A percentile compares a stretch with the other conserved stretches of the same genome.
Evolutionary conservation across 2,113 vertebrate genomes (phyloP).

Genomic region (Microtus oregoni): DNA sequence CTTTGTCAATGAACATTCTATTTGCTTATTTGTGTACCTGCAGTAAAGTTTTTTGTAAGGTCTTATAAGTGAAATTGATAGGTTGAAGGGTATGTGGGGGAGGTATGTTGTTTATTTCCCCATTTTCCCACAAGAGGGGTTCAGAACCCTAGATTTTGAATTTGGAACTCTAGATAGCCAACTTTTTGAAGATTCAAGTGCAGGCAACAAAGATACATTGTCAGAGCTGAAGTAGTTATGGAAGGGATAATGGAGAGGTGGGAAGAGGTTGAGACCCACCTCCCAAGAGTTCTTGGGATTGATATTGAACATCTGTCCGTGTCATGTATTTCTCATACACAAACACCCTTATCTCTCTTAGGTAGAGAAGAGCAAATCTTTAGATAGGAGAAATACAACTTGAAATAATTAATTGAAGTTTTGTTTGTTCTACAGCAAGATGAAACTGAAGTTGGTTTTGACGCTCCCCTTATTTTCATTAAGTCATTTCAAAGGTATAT

Average conservation of each 20-base stretch:
- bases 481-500: slow-evolving; percentile 17
- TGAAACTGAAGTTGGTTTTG: slow-evolving; percentile 31
- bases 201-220: background rate
- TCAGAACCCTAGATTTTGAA: slow-evolving; percentile 21
- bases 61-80: slow-evolving; percentile 23
- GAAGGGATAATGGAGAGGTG: slow-evolving; percentile 17
- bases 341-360: background rate
- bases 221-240: slow-evolving; percentile 9
- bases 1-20: background rate
- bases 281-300: slow-evolving; percentile 11
- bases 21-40: slow-evolving; percentile 3
- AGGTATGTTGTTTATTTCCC: background rate
- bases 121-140: background rate
- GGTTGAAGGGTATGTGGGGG: background rate
- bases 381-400: background rate
- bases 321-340: background rate
- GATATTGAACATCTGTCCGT: background rate
- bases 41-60: slow-evolving; percentile 9
- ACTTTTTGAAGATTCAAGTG: slow-evolving; percentile 5
- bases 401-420: slow-evolving; percentile 54
- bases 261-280: background rate
- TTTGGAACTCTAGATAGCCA: background rate
- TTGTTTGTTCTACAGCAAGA: slow-evolving; percentile 30
- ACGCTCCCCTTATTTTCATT: slow-evolving; percentile 15
- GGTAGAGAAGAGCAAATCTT: slow-evolving; percentile 12